Base-by-base conservation (phyloP, 2,888 invertebrate genomes). In the Andrena trimmerana region DNA sequence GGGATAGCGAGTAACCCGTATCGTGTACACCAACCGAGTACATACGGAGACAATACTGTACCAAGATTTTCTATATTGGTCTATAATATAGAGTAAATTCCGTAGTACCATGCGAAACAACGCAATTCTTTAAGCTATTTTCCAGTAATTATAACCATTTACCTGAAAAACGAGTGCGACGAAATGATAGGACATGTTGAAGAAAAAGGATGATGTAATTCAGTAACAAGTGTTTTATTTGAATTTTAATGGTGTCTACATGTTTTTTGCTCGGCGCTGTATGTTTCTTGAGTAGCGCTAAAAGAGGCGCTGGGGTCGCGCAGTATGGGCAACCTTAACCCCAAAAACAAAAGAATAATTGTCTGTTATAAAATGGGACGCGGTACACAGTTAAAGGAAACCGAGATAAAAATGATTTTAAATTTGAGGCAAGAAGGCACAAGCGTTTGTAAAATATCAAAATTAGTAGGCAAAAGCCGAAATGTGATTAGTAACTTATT, bases 131-230 rank as follows among this genome's bases (percentile, higher is more conserved):
- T 48, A 50, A 27, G 6, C 1, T n/a, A 2, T 50, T 48, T 66
- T 66, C 27, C 16, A 66, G 5, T 1, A 16, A 50, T 16, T 66
- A 48, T 48, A 29, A 50, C 0, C 16, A 4, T 50, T 50, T 66
- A 66, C 50, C n/a, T 29, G 27, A 48, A 66, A 66, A 66, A 66
- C 66, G 50, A 2, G 65, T 48, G 50, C 66, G 24, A 50, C 66
- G 27, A 50, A 66, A 66, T 66, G 27, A 50, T 66, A 66, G 66
- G 50, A 29, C 29, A 29, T 50, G 29, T 48, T 31, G 42, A 60
- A 60, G 59, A 60, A 60, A 27, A 60, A 60, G 0, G 13, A 60
- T 60, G 31, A 60, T 60, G n/a, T 60, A 29, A 60, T n/a, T 27
- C 16, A 60, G 29, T n/a, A 60, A 31, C 59, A 60, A 60, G n/a